Percentiles rank a stretch among this genome's conserved stretches.
phyloP scores from a whole-genome alignment of 2,113 vertebrate species.

The Cynocephalus volans region DNA sequence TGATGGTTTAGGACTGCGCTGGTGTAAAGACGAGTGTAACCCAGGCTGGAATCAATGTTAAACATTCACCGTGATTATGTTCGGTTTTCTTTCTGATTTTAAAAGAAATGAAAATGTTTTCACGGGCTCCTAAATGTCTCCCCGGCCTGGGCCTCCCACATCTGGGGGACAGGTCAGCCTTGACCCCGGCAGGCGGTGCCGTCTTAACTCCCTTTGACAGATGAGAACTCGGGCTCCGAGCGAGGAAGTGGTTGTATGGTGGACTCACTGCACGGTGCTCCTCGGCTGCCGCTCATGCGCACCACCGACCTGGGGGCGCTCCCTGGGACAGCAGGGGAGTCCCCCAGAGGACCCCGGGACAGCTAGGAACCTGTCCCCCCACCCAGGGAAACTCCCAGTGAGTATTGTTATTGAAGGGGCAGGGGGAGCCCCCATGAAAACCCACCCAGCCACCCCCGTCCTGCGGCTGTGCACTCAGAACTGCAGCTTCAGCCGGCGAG shows the following conservation, averaged over 20 bases:
- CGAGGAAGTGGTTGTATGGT: too few relatives aligned
- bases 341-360: not conserved
- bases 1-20: too few relatives aligned
- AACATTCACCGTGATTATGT: not conserved
- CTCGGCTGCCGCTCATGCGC: not conserved
- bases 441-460: not conserved
- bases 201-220: not conserved
- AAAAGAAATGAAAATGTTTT: not conserved
- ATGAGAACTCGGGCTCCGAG: not conserved
- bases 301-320: not conserved
- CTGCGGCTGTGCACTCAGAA: not conserved
- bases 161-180: not conserved
- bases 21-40: too few relatives aligned
- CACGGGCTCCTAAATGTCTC: not conserved
- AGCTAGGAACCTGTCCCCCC: not conserved
- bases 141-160: not conserved
- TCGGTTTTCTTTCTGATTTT: not conserved
- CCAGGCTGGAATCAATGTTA: not conserved
- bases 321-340: not conserved
- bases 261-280: not conserved
- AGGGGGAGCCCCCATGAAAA: not conserved
- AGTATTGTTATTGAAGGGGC: not conserved
- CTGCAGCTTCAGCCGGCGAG: not conserved
- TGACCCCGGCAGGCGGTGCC: accelerated
- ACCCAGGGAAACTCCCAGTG: not conserved